Evolutionary conservation across 2,113 vertebrate species (phyloP), one percentile per base, ranked within the genome.

Genomic region (Periophthalmodon schlosseri): DNA sequence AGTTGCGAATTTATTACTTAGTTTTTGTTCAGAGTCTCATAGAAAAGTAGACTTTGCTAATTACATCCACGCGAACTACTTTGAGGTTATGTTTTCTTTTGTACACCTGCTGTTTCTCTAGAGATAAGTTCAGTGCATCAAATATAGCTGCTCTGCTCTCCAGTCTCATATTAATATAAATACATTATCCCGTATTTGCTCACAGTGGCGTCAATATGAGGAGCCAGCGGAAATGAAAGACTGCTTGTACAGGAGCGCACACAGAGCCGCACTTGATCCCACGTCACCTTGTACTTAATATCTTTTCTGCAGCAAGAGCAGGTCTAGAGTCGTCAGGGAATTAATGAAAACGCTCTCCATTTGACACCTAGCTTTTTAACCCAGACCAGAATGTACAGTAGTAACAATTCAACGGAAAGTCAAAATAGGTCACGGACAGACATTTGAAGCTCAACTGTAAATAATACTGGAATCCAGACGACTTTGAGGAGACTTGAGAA

Each of bases 181-280:
- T 77, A 28, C 28, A 33, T 33, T 69, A 33, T 60, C 21, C 23
- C 1, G 23, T 79, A 47, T 77, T 78, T 79, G 57, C 70, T 77
- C 58, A 44, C n/a, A 34, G 69, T 36, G 18, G 15, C 64, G 36
- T 47, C 46, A 72, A n/a, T 84, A 88, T 86, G 73, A 82, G 28
- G 28, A 14, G 78, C 74, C 57, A 57, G 15, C 82, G 75, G 88
- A 90, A 89, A 87, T 90, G 75, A 89, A 88, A 87, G 52, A 16
- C 33, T 14, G 73, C 75, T 77, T 44, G 69, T 52, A 69, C 23
- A 15, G 24, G 44, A 49, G 73, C 21, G 47, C 44, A 23, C 33
- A 14, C 47, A 69, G 60, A 33, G 18, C 23, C 63, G 12, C 66
- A 21, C 15, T 68, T 77, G 66, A 76, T 69, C 72, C 65, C 54